Evolutionary conservation across 2,888 invertebrate species (phyloP).

Genomic region (Ichneumoninae sp.): DNA sequence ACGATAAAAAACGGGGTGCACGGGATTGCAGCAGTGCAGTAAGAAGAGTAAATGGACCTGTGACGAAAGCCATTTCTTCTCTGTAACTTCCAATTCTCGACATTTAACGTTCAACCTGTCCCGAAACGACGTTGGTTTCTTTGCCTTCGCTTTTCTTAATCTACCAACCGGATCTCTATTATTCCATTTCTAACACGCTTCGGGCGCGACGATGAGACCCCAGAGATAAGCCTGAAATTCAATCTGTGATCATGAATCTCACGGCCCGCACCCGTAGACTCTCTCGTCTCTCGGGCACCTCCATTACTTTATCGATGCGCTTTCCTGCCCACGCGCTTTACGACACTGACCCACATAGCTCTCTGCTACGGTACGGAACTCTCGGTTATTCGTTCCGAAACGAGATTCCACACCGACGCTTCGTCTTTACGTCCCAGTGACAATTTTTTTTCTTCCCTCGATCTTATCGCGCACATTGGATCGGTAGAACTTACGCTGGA

Average conservation of each 20-base stretch:
- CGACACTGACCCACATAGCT: constrained; percentile 62
- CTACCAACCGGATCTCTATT: constrained; percentile 57
- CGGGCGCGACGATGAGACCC: constrained; percentile 55
- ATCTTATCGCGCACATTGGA: constrained; percentile 9
- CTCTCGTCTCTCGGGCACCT: constrained; percentile 27
- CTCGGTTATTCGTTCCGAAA: constrained; percentile 12
- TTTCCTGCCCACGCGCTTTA: constrained; percentile 62
- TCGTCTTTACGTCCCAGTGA: constrained; percentile 6
- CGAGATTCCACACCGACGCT: constrained; percentile 18
- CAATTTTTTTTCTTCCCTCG: constrained; percentile 20
- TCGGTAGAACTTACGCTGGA: constrained; percentile 10
- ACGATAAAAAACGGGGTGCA: not conserved
- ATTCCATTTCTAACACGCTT: constrained; percentile 65
- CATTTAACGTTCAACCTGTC: constrained; percentile 58
- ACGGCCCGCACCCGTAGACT: constrained; percentile 62
- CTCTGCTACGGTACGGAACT: not conserved
- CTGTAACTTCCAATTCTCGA: constrained; percentile 1
- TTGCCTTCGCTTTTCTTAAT: constrained; percentile 36
- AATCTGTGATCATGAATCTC: constrained; percentile 66
- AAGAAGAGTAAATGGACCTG: constrained; percentile 10
- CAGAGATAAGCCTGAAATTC: constrained; percentile 64
- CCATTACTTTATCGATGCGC: constrained; percentile 62
- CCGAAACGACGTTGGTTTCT: constrained; percentile 14
- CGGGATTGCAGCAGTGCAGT: not conserved
- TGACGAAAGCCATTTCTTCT: constrained; percentile 22